Conservation (phyloP, 2,113 vertebrate genomes). For the Myrmophylax atrothorax region DNA sequence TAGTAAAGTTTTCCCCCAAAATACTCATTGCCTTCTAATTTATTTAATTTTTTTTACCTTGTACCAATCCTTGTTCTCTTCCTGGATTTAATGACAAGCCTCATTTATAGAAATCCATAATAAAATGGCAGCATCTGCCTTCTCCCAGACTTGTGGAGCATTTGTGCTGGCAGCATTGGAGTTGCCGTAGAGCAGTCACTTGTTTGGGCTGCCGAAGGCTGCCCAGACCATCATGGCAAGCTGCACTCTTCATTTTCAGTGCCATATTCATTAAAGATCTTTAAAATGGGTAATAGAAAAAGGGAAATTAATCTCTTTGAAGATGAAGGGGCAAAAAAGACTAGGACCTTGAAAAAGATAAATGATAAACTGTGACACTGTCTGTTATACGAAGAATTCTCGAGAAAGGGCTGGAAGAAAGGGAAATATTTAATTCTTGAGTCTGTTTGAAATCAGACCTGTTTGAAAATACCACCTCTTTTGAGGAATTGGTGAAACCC, state of each 20-base stretch:
- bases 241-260: neutral
- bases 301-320: neutral
- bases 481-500: neutral
- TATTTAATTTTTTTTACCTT: neutral
- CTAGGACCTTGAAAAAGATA: neutral
- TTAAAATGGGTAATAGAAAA: neutral
- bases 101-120: neutral
- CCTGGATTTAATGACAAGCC: constrained; percentile 23
- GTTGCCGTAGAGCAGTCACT: neutral
- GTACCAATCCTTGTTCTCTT: constrained; percentile 32
- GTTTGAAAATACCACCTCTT: neutral
- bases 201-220: constrained; percentile 24
- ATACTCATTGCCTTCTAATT: neutral
- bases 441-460: neutral
- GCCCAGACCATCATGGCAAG: neutral
- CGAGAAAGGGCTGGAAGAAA: neutral
- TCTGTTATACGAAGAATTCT: neutral
- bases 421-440: neutral
- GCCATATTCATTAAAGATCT: neutral
- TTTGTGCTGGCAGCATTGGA: constrained; percentile 6
- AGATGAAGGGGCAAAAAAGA: neutral
- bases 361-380: neutral
- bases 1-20: neutral
- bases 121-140: constrained; percentile 52
- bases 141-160: neutral